Percentiles rank a stretch among this genome's conserved stretches.
Conservation (phyloP, 2,797 vertebrate species). For the Myotis daubentonii region DNA sequence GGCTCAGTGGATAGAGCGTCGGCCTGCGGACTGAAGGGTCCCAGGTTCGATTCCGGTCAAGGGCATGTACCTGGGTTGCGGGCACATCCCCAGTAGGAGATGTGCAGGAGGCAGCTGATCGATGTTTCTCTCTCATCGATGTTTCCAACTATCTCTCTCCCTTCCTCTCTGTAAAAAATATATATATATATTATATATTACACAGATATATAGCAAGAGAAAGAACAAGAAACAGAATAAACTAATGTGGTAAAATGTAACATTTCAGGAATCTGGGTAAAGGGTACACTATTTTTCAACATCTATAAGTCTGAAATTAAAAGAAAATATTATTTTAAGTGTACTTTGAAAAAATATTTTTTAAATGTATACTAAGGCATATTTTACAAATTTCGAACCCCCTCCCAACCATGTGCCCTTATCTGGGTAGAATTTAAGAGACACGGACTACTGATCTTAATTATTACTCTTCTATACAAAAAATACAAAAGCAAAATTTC, state of each 20-base stretch:
- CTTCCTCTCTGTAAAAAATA: too few species aligned
- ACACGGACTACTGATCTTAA: neutral
- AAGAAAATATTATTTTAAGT: neutral
- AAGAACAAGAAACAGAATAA: neutral
- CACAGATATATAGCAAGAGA: neutral
- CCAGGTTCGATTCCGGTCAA: too few species aligned
- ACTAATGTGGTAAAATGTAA: constrained; percentile 15
- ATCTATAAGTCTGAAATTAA: neutral
- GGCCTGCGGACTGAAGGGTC: too few species aligned
- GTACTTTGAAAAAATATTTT: neutral
- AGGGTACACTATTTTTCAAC: neutral
- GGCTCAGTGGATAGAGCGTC: too few species aligned
- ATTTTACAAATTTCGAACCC: neutral
- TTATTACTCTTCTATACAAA: neutral
- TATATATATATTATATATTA: neutral
- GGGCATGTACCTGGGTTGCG: too few species aligned
- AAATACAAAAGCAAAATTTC: constrained; percentile 34
- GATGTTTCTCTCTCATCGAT: too few species aligned
- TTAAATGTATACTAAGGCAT: neutral
- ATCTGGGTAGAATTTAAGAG: neutral
- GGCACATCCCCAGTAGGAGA: too few species aligned
- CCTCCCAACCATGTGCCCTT: neutral
- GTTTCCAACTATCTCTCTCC: too few species aligned
- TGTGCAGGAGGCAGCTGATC: too few species aligned
- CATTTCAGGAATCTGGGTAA: neutral